Base-by-base conservation (phyloP, 2,888 invertebrate species). In the Neocrepidodera transversa region DNA sequence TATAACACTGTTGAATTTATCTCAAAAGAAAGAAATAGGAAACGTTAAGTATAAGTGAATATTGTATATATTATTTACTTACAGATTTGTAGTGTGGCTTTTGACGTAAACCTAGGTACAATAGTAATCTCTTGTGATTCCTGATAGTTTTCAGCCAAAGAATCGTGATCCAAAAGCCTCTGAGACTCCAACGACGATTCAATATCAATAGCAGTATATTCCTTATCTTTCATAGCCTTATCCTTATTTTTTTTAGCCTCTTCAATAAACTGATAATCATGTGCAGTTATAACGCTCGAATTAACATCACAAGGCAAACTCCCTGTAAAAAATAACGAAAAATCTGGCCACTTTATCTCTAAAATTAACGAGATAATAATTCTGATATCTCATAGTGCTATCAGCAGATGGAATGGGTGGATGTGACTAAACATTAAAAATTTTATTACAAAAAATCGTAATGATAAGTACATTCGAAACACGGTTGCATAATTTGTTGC, bases 221-320 rank as follows among this genome's bases (percentile, higher is more conserved):
- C 74, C 16, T 69, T 68, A 20, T 70, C 66, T 55, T 70, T 70
- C 65, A 73, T 69, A 49, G 66, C 69, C 60, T 68, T 71, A 61
- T 62, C 69, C 59, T 68, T 71, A 61, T 62, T 66, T 35, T 66
- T 65, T 17, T 71, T 71, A 30, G 76, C 76, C 65, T 79, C 79
- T 56, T 78, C 75, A 54, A 79, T 66, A 61, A 78, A 79, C 47
- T 77, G 74, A 58, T 72, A 69, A 50, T 74, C 71, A 53, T 69
- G 69, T 17, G 67, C 69, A 18, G 66, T 66, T 36, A 66, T 62
- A 11, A 70, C 62, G 40, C 76, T 75, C 13, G 75, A 75, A 66
- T 79, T 79, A 14, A 79, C 79, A 68, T 79, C 78, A 66, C 78
- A 78, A 23, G 79, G 79, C 48, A 80, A 68, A 65, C 78, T 78